Base-by-base conservation (phyloP, 2,888 invertebrate genomes). In the Rugalucina vietnamica region DNA sequence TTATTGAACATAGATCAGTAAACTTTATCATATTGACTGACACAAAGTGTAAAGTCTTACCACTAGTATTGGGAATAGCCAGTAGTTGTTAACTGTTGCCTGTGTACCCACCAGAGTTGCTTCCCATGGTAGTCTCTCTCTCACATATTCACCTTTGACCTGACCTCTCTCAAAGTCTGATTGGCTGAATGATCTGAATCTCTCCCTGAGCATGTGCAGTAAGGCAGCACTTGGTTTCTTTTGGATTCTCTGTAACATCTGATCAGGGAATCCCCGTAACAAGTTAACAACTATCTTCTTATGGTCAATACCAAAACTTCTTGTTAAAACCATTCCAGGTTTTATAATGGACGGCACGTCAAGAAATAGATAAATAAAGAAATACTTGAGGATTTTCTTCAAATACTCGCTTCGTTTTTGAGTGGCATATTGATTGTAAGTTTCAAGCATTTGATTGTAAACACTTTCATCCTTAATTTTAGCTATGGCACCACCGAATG, bases 31-130 rank as follows among this genome's bases (percentile, higher is more conserved):
- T n/a, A n/a, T n/a, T n/a, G n/a, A n/a, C n/a, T n/a, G n/a, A n/a
- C n/a, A n/a, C n/a, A n/a, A n/a, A n/a, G n/a, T n/a, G n/a, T n/a
- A n/a, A n/a, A n/a, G n/a, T n/a, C 94, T 91, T 89, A 95, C 95
- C 90, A 94, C 93, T 27, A 95, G 50, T 65, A 95, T 91, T 10
- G 95, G 95, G 88, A 93, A 95, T 43, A 95, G 91, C 95, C 95
- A 95, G 84, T 93, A 94, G 86, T 94, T 94, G 76, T 93, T 94
- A 34, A 91, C 82, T n/a, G 85, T 71, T 0, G 93, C 93, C 24
- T 91, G 89, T 60, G 78, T 81, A 3, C 95, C 95, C 27, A 95
- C 93, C n/a, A 91, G 79, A 5, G 90, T 91, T 36, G 94, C 91
- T 18, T 87, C 87, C 3, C 89, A 89, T 14, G 93, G 93, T 8